Percentiles rank a stretch among this genome's conserved stretches.
Evolutionary conservation across 2,797 vertebrate genomes (phyloP).

Genomic region (Argyrosomus regius): DNA sequence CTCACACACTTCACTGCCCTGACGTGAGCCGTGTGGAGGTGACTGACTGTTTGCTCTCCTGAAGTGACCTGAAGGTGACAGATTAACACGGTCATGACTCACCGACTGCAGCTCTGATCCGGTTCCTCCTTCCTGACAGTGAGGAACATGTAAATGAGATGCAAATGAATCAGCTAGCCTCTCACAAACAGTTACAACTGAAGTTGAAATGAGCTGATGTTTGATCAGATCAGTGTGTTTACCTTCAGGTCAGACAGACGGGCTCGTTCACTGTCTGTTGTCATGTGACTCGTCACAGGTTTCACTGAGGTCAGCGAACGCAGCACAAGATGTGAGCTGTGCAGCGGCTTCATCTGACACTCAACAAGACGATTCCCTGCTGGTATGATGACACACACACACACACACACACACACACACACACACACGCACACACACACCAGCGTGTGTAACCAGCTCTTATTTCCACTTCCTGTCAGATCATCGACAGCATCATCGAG

Average conservation of each 20-base stretch:
- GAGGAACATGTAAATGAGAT: slow-evolving; percentile 38
- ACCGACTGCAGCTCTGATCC: neutral
- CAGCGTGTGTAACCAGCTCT: neutral
- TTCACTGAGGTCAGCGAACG: slow-evolving; percentile 54
- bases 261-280: too few species aligned
- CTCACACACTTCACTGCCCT: too few species aligned
- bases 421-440: too few species aligned
- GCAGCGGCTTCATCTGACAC: slow-evolving; percentile 59
- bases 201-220: slow-evolving; percentile 21
- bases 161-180: slow-evolving; percentile 21
- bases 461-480: slow-evolving; percentile 82
- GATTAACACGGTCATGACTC: slow-evolving; percentile 13
- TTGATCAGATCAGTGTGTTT: neutral
- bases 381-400: slow-evolving; percentile 66
- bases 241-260: neutral
- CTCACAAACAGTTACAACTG: slow-evolving; percentile 17
- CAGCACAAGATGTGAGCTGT: slow-evolving; percentile 63
- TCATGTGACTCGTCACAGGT: slow-evolving; percentile 26
- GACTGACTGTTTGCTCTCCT: slow-evolving; percentile 32
- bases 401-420: too few species aligned
- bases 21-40: slow-evolving; percentile 1
- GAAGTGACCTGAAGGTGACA: neutral
- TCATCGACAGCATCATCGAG: slow-evolving; percentile 97
- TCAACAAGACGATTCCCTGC: slow-evolving; percentile 83
- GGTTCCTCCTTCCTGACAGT: neutral